Evolutionary conservation across 2,113 vertebrate genomes (phyloP).

Genomic region (Tetrao urogallus): DNA sequence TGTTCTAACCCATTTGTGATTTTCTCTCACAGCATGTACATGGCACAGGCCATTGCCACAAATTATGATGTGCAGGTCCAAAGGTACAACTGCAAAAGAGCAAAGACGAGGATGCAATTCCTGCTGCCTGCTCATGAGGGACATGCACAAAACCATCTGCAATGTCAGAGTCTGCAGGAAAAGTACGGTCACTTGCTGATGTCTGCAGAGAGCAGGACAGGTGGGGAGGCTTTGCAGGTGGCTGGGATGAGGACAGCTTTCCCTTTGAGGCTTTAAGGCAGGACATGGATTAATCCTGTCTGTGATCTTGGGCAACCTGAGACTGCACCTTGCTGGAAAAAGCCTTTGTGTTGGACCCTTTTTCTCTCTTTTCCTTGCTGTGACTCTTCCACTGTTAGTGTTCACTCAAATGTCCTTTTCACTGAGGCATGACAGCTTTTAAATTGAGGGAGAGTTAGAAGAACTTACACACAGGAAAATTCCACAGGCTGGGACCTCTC

Average conservation of each 20-base stretch:
- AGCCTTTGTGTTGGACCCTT: not conserved
- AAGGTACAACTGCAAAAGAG: not conserved
- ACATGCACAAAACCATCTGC: not conserved
- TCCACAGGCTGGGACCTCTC: not conserved
- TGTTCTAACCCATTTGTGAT: not conserved
- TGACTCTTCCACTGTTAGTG: not conserved
- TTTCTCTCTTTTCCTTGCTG: not conserved
- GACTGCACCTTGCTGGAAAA: not conserved
- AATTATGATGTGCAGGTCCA: not conserved
- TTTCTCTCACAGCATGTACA: not conserved
- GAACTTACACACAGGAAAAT: not conserved
- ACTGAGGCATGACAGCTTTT: not conserved
- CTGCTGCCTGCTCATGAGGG: fast-evolving
- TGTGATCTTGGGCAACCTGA: not conserved
- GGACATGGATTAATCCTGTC: not conserved
- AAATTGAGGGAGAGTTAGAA: not conserved
- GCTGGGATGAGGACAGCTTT: not conserved
- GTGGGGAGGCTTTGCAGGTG: not conserved
- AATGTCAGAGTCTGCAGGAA: not conserved
- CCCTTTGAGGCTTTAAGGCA: not conserved
- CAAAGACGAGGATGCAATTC: not conserved
- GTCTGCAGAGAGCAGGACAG: not conserved
- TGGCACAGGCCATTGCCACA: not conserved
- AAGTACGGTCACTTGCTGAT: not conserved
- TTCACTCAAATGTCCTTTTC: not conserved